A percentile compares a stretch with the other conserved stretches of the same genome.
Evolutionary conservation across 2,797 vertebrate species (phyloP).

Genomic region (Scleropages formosus): DNA sequence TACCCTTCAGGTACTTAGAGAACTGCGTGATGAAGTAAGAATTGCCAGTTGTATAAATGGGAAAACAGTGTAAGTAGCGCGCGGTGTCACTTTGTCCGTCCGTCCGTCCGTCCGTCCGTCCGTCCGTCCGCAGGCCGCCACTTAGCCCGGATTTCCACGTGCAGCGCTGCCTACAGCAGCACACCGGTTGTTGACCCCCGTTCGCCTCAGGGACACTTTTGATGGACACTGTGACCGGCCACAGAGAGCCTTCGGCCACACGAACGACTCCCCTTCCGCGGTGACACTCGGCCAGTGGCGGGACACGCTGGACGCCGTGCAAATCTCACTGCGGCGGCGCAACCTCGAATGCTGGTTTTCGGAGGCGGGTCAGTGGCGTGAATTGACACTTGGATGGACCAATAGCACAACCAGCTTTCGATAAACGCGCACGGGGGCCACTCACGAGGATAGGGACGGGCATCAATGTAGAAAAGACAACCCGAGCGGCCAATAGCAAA

Average conservation of each 20-base stretch:
- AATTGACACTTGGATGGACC: constrained; percentile 39
- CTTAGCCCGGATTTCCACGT: too few species aligned
- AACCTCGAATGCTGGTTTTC: constrained; percentile 15
- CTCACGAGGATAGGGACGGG: constrained; percentile 41
- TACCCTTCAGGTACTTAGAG: too few species aligned
- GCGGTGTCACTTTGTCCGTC: too few species aligned
- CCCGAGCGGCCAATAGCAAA: constrained; percentile 51
- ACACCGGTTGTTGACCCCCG: neutral
- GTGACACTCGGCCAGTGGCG: constrained; percentile 28
- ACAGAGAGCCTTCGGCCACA: constrained; percentile 19
- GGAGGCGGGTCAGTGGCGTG: constrained; percentile 38
- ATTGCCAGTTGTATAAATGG: neutral
- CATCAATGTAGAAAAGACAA: constrained; percentile 42
- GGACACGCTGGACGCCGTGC: constrained; percentile 9
- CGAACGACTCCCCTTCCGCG: constrained; percentile 26
- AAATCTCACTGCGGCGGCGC: constrained; percentile 21
- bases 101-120: too few species aligned
- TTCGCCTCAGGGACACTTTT: constrained; percentile 18
- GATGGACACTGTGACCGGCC: constrained; percentile 23
- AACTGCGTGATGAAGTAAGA: too few species aligned
- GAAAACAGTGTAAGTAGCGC: neutral
- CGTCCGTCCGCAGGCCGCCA: too few species aligned
- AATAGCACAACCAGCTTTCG: constrained; percentile 37
- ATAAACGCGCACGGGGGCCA: constrained; percentile 30
- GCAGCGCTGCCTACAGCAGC: too few species aligned